Evolutionary conservation across 2,888 invertebrate genomes (phyloP).

Genomic region (Oasisia sp.): DNA sequence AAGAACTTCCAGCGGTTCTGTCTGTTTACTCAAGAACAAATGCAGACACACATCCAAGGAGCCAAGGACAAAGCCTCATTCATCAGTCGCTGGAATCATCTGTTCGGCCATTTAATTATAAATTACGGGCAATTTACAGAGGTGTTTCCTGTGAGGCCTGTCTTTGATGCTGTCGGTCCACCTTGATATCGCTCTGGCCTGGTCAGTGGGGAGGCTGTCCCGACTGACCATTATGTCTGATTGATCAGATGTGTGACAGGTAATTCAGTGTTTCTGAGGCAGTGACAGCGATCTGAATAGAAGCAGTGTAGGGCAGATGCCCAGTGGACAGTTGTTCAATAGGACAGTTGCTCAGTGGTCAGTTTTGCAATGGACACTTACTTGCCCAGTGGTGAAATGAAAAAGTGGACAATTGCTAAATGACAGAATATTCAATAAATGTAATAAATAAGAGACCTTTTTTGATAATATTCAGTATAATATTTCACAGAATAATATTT

Average conservation of each 20-base stretch:
- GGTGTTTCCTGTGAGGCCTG: not conserved
- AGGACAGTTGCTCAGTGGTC: too few relatives aligned
- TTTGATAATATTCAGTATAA: too few relatives aligned
- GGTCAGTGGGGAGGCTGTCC: not conserved
- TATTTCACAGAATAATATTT: too few relatives aligned
- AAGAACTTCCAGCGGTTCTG: not conserved
- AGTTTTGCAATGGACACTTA: too few relatives aligned
- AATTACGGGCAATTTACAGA: not conserved
- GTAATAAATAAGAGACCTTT: too few relatives aligned
- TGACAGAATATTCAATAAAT: too few relatives aligned
- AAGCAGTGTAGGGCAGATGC: not conserved
- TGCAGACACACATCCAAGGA: not conserved
- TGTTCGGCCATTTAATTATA: conserved; percentile 13
- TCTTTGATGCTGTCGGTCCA: not conserved
- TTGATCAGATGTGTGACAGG: not conserved
- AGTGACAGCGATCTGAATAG: not conserved
- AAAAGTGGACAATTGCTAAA: too few relatives aligned
- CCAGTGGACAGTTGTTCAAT: too few relatives aligned
- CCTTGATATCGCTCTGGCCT: not conserved
- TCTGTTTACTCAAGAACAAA: not conserved
- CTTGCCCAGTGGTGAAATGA: too few relatives aligned
- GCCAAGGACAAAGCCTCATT: not conserved
- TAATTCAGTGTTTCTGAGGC: not conserved
- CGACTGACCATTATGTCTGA: not conserved
- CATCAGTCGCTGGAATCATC: not conserved